These are phyloP conservation scores for Argopecten irradians DNA, from an alignment of 1,140 invertebrate species.

Conservation along the genomic window DNA sequence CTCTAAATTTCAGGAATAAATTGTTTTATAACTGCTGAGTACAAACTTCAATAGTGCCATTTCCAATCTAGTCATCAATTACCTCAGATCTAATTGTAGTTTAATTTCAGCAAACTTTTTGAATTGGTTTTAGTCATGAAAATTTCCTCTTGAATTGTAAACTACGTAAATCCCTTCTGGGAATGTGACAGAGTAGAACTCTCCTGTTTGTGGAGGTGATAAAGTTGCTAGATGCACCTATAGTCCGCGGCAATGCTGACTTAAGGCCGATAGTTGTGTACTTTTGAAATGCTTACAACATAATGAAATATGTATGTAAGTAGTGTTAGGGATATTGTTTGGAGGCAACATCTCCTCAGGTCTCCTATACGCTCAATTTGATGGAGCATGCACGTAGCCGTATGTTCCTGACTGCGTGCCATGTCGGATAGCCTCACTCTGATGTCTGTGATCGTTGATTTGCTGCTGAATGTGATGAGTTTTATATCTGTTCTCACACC, in stretches of 20 bases:
- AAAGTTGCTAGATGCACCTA: not conserved
- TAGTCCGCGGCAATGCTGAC: not conserved
- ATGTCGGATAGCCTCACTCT: not conserved
- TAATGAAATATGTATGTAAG: not conserved
- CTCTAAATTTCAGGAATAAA: not conserved
- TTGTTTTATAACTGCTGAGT: not conserved
- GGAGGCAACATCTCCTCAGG: not conserved
- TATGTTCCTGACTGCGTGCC: not conserved
- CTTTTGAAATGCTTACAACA: not conserved
- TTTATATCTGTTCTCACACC: not conserved
- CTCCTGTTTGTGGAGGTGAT: not conserved
- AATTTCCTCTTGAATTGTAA: not conserved
- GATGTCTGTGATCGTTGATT: not conserved
- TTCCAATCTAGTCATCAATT: not conserved
- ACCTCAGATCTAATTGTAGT: not conserved
- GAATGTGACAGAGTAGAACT: not conserved
- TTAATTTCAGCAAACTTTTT: not conserved
- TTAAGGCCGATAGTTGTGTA: not conserved
- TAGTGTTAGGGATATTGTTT: not conserved
- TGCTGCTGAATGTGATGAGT: not conserved
- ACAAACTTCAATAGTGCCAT: not conserved
- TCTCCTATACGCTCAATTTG: not conserved
- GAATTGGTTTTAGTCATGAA: not conserved
- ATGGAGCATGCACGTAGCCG: not conserved
- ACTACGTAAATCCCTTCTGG: not conserved